These are phyloP conservation scores for Hydriomena furcata DNA, from an alignment of 2,888 invertebrate genomes.

Conservation along the genomic window DNA sequence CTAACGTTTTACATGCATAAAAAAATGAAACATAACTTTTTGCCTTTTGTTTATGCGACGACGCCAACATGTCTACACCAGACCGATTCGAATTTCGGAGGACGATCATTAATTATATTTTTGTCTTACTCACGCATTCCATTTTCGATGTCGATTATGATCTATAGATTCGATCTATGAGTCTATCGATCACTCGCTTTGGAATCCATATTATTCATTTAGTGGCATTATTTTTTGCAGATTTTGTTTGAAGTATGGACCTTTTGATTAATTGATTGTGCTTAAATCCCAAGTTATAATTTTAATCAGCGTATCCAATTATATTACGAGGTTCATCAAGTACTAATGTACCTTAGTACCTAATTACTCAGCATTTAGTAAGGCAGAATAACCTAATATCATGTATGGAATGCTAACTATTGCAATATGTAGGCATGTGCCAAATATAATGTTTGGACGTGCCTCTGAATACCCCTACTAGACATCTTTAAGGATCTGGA, in stretches of 20 bases:
- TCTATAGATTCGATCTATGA: constrained; percentile 81
- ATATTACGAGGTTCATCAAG: constrained; percentile 17
- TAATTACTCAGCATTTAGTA: no score
- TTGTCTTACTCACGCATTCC: constrained; percentile 84
- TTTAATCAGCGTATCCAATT: constrained; percentile 59
- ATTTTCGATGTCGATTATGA: constrained; percentile 79
- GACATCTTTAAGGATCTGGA: no score
- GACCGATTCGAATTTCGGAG: constrained; percentile 79
- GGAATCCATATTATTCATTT: constrained; percentile 82
- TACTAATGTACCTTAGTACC: no score
- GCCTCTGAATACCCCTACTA: no score
- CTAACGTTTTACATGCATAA: constrained; percentile 72
- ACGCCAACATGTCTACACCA: constrained; percentile 82
- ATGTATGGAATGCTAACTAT: no score
- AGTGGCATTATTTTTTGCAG: constrained; percentile 77
- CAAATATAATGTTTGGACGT: no score
- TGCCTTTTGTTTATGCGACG: constrained; percentile 79
- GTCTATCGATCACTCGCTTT: constrained; percentile 79
- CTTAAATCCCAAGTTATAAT: constrained; percentile 54
- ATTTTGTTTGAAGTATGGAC: constrained; percentile 63
- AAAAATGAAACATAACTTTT: constrained; percentile 69
- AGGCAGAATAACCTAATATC: no score
- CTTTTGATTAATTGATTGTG: constrained; percentile 58
- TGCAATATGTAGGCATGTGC: no score
- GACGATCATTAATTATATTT: constrained; percentile 82